Conservation (phyloP, 2,797 vertebrate species). For the Pogoniulus pusillus region DNA sequence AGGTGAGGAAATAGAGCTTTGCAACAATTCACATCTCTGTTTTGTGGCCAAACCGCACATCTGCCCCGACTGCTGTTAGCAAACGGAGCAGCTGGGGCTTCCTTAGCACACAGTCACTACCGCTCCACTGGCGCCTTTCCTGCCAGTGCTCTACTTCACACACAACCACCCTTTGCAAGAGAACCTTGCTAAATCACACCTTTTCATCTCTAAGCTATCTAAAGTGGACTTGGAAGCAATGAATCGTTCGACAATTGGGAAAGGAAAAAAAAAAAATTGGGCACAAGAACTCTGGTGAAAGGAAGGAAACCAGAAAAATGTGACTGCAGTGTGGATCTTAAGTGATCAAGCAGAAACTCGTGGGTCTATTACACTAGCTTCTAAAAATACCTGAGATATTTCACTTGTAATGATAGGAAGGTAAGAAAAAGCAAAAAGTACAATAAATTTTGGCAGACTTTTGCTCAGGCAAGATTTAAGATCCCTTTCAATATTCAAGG, state of each 20-base stretch:
- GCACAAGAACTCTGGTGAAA: neutral
- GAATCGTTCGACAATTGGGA: neutral
- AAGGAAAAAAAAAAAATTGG: too few species aligned
- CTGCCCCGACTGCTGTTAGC: neutral
- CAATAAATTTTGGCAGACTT: neutral
- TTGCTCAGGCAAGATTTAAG: neutral
- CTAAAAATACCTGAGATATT: neutral
- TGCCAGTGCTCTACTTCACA: neutral
- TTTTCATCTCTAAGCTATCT: neutral
- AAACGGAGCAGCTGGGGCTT: neutral
- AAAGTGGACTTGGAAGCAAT: neutral
- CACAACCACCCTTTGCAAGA: neutral
- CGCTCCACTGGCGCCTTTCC: fast-evolving
- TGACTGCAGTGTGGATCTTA: neutral
- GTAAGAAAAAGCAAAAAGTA: neutral
- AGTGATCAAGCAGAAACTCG: neutral
- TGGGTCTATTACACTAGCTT: neutral
- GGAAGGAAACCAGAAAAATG: neutral
- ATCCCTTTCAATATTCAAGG: neutral
- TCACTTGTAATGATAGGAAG: neutral
- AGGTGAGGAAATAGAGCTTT: neutral
- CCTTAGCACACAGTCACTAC: neutral
- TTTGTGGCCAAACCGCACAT: neutral
- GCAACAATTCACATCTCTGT: neutral
- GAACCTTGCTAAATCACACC: neutral